Evolutionary conservation across 1,140 invertebrate species (phyloP), one percentile per base, ranked within the genome.

Genomic region (Achatina immaculata): DNA sequence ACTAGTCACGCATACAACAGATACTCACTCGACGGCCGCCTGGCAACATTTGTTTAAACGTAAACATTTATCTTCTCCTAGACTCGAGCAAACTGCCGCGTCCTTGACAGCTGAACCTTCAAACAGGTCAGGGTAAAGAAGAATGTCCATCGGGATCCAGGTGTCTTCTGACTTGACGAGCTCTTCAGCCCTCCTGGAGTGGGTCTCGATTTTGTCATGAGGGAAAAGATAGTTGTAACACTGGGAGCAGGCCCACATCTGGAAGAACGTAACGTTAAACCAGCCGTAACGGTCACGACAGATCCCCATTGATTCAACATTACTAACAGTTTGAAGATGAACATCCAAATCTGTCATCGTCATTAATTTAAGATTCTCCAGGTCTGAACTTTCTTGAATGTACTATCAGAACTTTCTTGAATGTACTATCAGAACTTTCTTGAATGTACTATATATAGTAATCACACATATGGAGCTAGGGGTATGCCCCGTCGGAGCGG

Each of bases 21-120:
- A 11, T 74, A n/a, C 42, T 72, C 84, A 86, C 0, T 55, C 0
- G 19, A 83, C 69, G 19, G 85, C 85, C 0, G 81, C 81, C 0
- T 71, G 19, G 74, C 85, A 86, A 75, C 85, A 86, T 24, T 58
- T n/a, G 0, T 62, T 83, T 84, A 84, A 85, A 31, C 82, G 42
- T 38, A 71, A 58, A 73, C 85, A 86, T 11, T 83, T 69, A 11
- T 75, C 74, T 19, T 65, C 55, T 19, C 66, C 78, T 42, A 86
- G 66, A 31, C 80, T 75, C 9, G 24, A 19, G 58, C 85, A 86
- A 0, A 86, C 65, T 4, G 45, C 72, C 11, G n/a, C 34, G 69
- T 85, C 82, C 21, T 79, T 75, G n/a, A 86, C 72, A 65, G 85
- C 69, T 11, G 84, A 76, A 7, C 36, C 38, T 1, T 84, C 45